Percentiles rank a stretch among this genome's conserved stretches.
These are phyloP conservation scores for Aradus depressus DNA, from an alignment of 2,888 invertebrate genomes.

Conservation along the genomic window DNA sequence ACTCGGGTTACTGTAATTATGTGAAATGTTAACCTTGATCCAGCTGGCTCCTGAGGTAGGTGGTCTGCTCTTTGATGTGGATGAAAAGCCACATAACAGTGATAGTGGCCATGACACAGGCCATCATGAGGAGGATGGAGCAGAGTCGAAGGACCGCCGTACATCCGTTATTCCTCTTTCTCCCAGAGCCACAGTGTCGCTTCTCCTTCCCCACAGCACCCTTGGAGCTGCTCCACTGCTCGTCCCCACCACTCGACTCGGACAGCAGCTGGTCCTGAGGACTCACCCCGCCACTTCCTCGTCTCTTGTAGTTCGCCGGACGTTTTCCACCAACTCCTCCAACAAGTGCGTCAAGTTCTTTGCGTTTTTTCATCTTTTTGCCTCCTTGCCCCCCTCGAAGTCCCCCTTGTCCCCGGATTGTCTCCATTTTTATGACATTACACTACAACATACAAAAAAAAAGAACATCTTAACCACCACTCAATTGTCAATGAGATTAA, in stretches of 20 bases:
- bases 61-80: slow-evolving; percentile 54
- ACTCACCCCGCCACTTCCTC: slow-evolving; percentile 29
- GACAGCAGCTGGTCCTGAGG: slow-evolving; percentile 50
- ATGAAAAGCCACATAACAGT: slow-evolving; percentile 57
- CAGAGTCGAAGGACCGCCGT: slow-evolving; percentile 44
- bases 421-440: slow-evolving; percentile 32
- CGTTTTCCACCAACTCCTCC: slow-evolving; percentile 25
- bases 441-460: slow-evolving; percentile 21
- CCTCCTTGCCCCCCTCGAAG: slow-evolving; percentile 49
- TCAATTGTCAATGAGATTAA: no score
- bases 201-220: slow-evolving; percentile 33
- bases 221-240: slow-evolving; percentile 35
- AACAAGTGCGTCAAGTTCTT: slow-evolving; percentile 62
- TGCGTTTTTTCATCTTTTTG: slow-evolving; percentile 66
- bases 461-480: no score
- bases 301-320: slow-evolving; percentile 30
- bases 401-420: slow-evolving; percentile 38
- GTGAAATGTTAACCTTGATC: slow-evolving; percentile 47
- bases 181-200: slow-evolving; percentile 35
- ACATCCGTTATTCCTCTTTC: slow-evolving; percentile 31
- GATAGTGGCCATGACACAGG: slow-evolving; percentile 52
- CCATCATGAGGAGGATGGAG: slow-evolving; percentile 48
- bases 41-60: slow-evolving; percentile 50
- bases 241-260: slow-evolving; percentile 48
- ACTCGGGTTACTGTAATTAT: neutral